These are phyloP conservation scores for Ectropis grisescens DNA, from an alignment of 1,140 invertebrate species.

Conservation along the genomic window DNA sequence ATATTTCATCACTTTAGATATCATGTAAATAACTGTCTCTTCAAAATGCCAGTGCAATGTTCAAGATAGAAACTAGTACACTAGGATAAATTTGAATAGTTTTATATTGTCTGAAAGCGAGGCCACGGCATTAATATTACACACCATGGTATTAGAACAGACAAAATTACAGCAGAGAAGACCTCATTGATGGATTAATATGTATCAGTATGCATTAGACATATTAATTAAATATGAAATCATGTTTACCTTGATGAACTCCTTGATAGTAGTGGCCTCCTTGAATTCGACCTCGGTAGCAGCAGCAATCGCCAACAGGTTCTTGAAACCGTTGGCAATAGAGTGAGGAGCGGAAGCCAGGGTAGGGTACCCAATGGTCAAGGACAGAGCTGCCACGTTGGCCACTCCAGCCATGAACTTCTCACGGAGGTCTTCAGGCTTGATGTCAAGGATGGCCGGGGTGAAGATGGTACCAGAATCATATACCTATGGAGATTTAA, in stretches of 20 bases:
- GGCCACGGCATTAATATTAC: conserved; percentile 26
- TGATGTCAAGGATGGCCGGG: conserved; percentile 97
- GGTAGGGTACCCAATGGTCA: conserved; percentile 96
- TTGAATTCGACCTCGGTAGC: conserved; percentile 96
- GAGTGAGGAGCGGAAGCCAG: conserved; percentile 97
- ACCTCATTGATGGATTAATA: too few relatives aligned
- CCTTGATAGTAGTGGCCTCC: conserved; percentile 93
- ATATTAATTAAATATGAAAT: too few relatives aligned
- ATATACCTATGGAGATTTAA: conserved; percentile 82
- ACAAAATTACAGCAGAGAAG: conserved; percentile 21
- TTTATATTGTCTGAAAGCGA: conserved; percentile 58
- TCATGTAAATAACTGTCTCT: too few relatives aligned
- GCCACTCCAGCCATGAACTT: conserved; percentile 94
- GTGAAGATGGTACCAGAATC: conserved; percentile 98
- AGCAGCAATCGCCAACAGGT: conserved; percentile 95
- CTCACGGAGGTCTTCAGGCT: conserved; percentile 92
- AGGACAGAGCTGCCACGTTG: conserved; percentile 94
- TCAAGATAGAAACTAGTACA: conserved; percentile 22
- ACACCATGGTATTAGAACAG: conserved; percentile 42
- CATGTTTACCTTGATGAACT: conserved; percentile 85
- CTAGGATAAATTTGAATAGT: conserved; percentile 55
- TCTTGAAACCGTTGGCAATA: conserved; percentile 98
- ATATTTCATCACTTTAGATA: too few relatives aligned
- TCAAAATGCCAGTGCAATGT: conserved; percentile 42
- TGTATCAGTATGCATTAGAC: too few relatives aligned